A percentile compares a stretch with the other conserved stretches of the same genome.
phyloP scores from a whole-genome alignment of 2,113 vertebrate genomes.

The Tichodroma muraria region DNA sequence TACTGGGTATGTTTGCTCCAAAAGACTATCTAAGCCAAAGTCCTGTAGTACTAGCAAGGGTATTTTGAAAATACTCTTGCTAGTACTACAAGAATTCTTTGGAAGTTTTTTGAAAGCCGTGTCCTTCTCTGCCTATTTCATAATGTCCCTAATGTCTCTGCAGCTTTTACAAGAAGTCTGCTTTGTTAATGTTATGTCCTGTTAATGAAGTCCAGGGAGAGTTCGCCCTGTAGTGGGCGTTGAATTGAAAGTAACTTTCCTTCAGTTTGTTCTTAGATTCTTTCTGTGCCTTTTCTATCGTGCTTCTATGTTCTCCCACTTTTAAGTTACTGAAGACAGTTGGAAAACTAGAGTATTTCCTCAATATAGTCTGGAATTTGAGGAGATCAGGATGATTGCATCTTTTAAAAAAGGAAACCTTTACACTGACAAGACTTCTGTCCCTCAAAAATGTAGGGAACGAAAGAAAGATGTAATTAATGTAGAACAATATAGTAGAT shows the following conservation, averaged over 20 bases:
- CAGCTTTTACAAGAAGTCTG: background rate
- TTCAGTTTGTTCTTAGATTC: background rate
- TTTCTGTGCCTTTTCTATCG: background rate
- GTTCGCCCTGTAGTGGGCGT: background rate
- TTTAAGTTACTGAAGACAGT: background rate
- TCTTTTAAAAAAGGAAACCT: background rate
- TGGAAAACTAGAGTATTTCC: background rate
- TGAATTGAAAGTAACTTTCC: background rate
- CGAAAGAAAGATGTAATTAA: background rate
- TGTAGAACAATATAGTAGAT: background rate
- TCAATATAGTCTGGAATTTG: background rate
- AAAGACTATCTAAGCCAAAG: background rate
- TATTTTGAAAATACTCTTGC: too few relatives aligned
- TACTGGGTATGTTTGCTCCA: background rate
- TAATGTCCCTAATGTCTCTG: background rate
- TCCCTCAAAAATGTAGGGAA: background rate
- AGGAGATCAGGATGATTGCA: background rate
- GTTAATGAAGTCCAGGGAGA: background rate
- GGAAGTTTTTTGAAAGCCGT: background rate
- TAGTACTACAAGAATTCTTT: too few relatives aligned
- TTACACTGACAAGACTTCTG: background rate
- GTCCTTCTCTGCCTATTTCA: background rate
- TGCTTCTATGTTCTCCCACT: rapidly evolving
- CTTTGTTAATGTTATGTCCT: background rate
- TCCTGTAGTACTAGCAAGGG: background rate